Percentiles rank a stretch among this genome's conserved stretches.
These are phyloP conservation scores for Cassiopea xamachana DNA, from an alignment of 30 jellyfish, hydroid and myxozoan genomes.

Conservation along the genomic window DNA sequence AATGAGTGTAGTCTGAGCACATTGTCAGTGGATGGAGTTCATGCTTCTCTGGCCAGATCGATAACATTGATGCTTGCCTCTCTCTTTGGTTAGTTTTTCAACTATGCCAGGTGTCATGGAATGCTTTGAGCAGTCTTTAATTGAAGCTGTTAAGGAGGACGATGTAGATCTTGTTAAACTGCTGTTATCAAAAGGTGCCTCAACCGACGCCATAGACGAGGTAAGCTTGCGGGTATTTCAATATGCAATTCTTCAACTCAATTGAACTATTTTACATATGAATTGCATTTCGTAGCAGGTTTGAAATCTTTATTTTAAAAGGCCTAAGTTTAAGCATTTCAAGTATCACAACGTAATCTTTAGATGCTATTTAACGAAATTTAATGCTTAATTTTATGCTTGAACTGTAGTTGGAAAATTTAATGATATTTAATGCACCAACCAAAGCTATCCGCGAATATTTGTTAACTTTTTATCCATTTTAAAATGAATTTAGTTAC, in stretches of 20 bases:
- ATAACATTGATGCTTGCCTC: background rate
- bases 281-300: background rate
- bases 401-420: too few species aligned
- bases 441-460: too few species aligned
- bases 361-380: too few species aligned
- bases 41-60: background rate
- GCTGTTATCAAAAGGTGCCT: constrained; percentile 72
- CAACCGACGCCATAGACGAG: constrained; percentile 76
- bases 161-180: constrained; percentile 74
- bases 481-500: too few species aligned
- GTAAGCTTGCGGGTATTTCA: constrained; percentile 37
- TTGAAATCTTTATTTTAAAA: background rate
- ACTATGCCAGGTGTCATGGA: background rate
- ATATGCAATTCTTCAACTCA: background rate
- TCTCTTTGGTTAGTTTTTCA: background rate
- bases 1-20: background rate
- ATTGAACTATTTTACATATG: background rate
- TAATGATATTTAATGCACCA: too few species aligned
- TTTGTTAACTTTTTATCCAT: too few species aligned
- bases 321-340: background rate
- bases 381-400: too few species aligned
- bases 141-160: constrained; percentile 89
- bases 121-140: constrained; percentile 59
- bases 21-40: background rate
- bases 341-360: background rate